A percentile compares a stretch with the other conserved stretches of the same genome.
Conservation (phyloP, 2,888 invertebrate species). For the Drepana falcataria region DNA sequence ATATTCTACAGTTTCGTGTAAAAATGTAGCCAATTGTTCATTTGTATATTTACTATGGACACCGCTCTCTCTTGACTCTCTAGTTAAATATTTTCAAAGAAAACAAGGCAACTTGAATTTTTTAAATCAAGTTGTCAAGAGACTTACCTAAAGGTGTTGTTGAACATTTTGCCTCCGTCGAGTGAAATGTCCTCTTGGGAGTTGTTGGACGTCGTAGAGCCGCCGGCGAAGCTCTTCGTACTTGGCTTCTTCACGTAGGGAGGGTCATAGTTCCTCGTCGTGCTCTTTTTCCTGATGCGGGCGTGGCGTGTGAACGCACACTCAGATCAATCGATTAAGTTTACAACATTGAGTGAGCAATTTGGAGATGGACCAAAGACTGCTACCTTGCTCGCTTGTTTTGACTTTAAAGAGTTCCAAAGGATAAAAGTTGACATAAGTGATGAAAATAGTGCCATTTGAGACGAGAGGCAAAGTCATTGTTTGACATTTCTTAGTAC, state of each 20-base stretch:
- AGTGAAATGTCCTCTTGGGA: conserved; percentile 88
- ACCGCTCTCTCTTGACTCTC: too few species aligned
- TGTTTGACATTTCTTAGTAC: too few species aligned
- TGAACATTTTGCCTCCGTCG: conserved; percentile 91
- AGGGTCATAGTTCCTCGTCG: conserved; percentile 92
- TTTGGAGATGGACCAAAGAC: conserved; percentile 14
- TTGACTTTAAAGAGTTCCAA: conserved; percentile 14
- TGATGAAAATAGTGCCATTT: not conserved
- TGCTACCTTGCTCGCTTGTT: conserved; percentile 30
- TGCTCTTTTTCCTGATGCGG: conserved; percentile 89
- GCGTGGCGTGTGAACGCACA: conserved; percentile 78
- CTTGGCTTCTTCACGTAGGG: conserved; percentile 91
- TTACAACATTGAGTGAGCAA: conserved; percentile 49
- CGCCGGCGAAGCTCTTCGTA: conserved; percentile 83
- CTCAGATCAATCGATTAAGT: conserved; percentile 78
- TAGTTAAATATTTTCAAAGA: too few species aligned
- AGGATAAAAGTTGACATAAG: conserved; percentile 28
- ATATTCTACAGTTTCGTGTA: too few species aligned
- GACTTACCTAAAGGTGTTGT: conserved; percentile 86
- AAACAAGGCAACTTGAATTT: too few species aligned
- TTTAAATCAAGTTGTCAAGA: too few species aligned
- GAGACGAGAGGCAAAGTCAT: too few species aligned
- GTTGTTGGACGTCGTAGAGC: conserved; percentile 83
- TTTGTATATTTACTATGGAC: too few species aligned
- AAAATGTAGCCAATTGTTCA: too few species aligned